Percentiles rank a stretch among this genome's conserved stretches.
Conservation (phyloP, 2,113 vertebrate genomes). For the Hemibagrus wyckioides region DNA sequence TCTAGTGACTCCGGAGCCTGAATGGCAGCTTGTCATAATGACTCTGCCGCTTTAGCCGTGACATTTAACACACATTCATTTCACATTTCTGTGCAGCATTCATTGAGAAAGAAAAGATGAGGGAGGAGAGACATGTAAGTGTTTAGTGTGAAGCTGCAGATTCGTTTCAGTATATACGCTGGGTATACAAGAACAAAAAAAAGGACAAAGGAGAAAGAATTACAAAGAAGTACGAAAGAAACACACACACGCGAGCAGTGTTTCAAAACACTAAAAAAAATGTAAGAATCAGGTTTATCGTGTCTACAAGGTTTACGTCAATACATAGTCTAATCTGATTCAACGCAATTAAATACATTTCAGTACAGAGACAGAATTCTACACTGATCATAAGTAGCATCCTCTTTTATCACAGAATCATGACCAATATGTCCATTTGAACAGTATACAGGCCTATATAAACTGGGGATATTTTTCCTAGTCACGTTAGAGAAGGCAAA, state of each 20-base stretch:
- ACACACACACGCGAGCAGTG: neutral
- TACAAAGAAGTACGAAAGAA: neutral
- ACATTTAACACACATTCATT: constrained; percentile 36
- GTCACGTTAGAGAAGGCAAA: neutral
- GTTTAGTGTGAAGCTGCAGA: neutral
- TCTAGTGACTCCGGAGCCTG: constrained; percentile 21
- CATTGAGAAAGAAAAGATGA: constrained; percentile 17
- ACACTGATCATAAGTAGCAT: neutral
- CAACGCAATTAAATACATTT: neutral
- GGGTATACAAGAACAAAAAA: neutral
- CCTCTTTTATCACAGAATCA: neutral
- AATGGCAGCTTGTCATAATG: constrained; percentile 41
- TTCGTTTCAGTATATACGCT: neutral
- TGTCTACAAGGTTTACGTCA: neutral
- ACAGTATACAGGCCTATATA: neutral
- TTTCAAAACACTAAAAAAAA: neutral
- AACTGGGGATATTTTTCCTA: neutral
- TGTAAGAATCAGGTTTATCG: neutral
- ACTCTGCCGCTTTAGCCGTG: constrained; percentile 34
- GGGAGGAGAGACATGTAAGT: neutral
- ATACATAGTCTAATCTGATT: neutral
- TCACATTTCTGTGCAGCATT: constrained; percentile 24
- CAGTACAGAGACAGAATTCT: neutral
- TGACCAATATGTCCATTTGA: neutral
- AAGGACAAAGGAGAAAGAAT: neutral